Conservation (phyloP, 2,113 vertebrate genomes). For the Pteropus alecto region DNA sequence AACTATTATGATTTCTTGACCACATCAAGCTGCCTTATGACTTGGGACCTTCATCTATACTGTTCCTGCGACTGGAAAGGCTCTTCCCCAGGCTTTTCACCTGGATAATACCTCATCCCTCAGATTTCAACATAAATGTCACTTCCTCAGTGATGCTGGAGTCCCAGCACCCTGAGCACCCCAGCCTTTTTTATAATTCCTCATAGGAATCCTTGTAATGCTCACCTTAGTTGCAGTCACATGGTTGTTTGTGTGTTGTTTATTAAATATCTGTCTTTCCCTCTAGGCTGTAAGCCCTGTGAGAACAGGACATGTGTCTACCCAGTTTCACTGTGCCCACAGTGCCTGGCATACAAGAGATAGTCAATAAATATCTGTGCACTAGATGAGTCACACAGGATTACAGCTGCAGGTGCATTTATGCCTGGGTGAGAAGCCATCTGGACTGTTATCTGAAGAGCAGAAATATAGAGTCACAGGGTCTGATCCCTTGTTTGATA, state of each 20-base stretch:
- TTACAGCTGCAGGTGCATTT: not conserved
- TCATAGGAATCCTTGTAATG: rapidly evolving
- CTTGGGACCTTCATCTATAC: not conserved
- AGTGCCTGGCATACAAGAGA: not conserved
- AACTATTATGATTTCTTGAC: not conserved
- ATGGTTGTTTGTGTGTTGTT: not conserved
- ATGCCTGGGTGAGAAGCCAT: not conserved
- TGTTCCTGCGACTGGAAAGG: not conserved
- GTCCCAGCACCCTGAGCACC: not conserved
- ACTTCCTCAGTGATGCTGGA: not conserved
- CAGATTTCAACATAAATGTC: not conserved
- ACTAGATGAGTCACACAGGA: not conserved
- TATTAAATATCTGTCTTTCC: not conserved
- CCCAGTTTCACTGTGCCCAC: not conserved
- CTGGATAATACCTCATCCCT: not conserved
- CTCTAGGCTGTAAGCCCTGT: not conserved
- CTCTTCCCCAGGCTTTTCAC: not conserved
- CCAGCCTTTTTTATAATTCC: not conserved
- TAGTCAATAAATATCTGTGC: not conserved
- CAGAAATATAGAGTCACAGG: not conserved
- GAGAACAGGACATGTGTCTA: not conserved
- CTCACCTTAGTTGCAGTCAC: not conserved
- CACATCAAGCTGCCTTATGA: not conserved
- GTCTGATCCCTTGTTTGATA: not conserved
- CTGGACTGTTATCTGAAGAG: not conserved